phyloP scores from a whole-genome alignment of 92 coral and sea anemone genomes.

The Parazoanthus atlanticus region DNA sequence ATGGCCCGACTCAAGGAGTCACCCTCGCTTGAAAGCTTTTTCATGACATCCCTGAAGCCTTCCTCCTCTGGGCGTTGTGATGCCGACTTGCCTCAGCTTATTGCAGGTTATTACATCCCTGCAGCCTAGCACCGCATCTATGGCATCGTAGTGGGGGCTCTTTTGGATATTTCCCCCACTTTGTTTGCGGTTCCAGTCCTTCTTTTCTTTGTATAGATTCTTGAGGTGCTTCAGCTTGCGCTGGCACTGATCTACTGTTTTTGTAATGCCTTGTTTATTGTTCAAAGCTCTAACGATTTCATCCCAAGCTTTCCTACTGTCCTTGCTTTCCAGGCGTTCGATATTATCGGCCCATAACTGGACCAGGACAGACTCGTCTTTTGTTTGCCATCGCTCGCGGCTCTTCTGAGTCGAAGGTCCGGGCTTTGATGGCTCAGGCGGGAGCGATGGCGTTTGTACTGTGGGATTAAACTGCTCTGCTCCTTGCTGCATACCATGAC shows the following conservation, averaged over 20 bases:
- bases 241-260: conserved; percentile 58
- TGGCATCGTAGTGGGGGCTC: conserved; percentile 62
- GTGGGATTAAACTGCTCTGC: conserved; percentile 59
- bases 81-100: conserved; percentile 53
- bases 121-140: conserved; percentile 52
- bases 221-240: conserved; percentile 57
- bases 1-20: conserved; percentile 55
- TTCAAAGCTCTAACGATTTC: conserved; percentile 51
- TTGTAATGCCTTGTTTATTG: conserved; percentile 44
- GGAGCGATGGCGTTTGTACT: conserved; percentile 52
- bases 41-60: conserved; percentile 59
- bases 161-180: conserved; percentile 3
- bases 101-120: conserved; percentile 62
- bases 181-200: conserved; percentile 36
- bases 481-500: conserved; percentile 57
- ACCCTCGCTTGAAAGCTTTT: conserved; percentile 56
- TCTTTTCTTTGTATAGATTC: conserved; percentile 54
- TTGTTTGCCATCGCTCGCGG: conserved; percentile 53
- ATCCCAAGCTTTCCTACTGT: conserved; percentile 62
- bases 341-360: conserved; percentile 52
- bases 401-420: conserved; percentile 16
- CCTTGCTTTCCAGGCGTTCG: conserved; percentile 59
- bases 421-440: conserved; percentile 36
- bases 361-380: conserved; percentile 50
- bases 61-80: conserved; percentile 50